phyloP scores from a whole-genome alignment of 2,797 vertebrate species.

The Lacerta bilineata region DNA sequence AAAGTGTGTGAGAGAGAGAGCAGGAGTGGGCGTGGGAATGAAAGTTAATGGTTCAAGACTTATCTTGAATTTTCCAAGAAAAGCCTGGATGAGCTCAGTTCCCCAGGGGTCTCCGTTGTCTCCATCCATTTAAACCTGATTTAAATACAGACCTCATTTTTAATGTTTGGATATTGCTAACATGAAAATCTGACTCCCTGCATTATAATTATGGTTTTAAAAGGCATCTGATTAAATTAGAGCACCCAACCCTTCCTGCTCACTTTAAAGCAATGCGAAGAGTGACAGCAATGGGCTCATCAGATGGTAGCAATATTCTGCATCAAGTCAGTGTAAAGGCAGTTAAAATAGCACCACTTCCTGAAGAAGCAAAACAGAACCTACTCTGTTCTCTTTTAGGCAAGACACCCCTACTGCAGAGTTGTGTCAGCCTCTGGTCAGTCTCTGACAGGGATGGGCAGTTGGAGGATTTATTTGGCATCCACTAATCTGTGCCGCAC shows the following conservation, averaged over 20 bases:
- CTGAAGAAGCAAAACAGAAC: not conserved
- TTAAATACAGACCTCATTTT: conserved; percentile 34
- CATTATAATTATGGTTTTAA: conserved; percentile 27
- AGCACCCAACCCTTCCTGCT: conserved; percentile 7
- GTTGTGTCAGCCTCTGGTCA: too few species aligned
- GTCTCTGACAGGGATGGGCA: too few species aligned
- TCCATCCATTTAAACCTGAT: conserved; percentile 45
- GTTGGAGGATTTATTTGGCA: too few species aligned
- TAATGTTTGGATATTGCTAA: conserved; percentile 37
- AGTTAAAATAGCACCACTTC: not conserved
- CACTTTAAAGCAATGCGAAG: conserved; percentile 3
- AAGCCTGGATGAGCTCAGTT: conserved; percentile 37
- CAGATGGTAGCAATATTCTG: conserved; percentile 10
- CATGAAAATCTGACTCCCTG: conserved; percentile 7
- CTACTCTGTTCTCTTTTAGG: not conserved
- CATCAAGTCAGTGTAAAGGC: not conserved
- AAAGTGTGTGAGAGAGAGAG: not conserved
- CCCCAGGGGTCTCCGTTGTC: not conserved
- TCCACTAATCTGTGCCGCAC: too few species aligned
- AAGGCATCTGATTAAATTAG: conserved; percentile 24
- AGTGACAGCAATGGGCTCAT: not conserved
- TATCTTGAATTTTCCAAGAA: conserved; percentile 45
- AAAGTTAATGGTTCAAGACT: conserved; percentile 52
- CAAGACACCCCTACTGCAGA: too few species aligned
- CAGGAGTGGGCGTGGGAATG: conserved; percentile 17